Evolutionary conservation across 2,113 vertebrate genomes (phyloP).

Genomic region (Herpailurus yagouaroundi): DNA sequence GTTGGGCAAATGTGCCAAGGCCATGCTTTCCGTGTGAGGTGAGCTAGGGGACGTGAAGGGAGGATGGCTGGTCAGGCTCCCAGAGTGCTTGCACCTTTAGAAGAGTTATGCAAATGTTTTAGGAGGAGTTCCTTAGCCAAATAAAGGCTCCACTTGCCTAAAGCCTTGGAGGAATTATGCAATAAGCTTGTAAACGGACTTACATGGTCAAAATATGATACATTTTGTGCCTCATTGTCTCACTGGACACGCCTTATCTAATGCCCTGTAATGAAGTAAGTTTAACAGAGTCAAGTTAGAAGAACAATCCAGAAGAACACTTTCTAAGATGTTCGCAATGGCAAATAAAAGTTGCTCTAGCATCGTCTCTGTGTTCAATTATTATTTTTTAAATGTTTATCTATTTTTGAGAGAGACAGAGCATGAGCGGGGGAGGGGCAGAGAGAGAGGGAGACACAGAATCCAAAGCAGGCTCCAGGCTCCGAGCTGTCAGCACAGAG

Average conservation of each 20-base stretch:
- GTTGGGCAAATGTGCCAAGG: neutral
- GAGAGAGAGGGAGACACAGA: too few species aligned
- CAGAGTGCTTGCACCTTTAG: neutral
- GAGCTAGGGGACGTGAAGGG: neutral
- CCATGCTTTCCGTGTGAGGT: neutral
- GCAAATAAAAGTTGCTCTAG: too few species aligned
- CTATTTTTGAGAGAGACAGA: too few species aligned
- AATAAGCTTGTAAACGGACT: conserved; percentile 27
- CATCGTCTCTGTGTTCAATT: neutral
- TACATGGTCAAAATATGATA: neutral
- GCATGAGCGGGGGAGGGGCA: too few species aligned
- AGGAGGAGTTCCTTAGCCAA: neutral
- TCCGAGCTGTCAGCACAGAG: too few species aligned
- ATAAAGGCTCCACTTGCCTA: neutral
- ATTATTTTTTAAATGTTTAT: too few species aligned
- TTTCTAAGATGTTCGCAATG: neutral
- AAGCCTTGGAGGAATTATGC: conserved; percentile 46
- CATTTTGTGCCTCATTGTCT: conserved; percentile 1
- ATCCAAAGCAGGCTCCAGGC: too few species aligned
- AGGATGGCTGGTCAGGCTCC: neutral
- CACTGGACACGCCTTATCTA: neutral
- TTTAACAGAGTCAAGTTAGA: neutral
- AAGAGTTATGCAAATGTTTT: neutral
- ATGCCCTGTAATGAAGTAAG: neutral
- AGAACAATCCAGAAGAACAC: neutral